Conservation (phyloP, 2,888 invertebrate genomes). For the Chaetogeoica ovagalla region DNA sequence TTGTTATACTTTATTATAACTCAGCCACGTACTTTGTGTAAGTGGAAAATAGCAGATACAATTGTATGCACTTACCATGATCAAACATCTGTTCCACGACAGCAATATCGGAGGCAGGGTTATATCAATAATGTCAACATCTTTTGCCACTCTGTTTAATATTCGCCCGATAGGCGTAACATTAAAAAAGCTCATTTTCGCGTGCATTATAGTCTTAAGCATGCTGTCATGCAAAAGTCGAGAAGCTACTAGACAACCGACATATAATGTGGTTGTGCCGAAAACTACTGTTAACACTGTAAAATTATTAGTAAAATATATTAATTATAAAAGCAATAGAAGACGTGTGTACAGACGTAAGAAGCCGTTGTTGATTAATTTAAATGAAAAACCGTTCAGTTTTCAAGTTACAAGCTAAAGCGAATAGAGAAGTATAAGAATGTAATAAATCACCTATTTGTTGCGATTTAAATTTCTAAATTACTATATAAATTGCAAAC, state of each 20-base stretch:
- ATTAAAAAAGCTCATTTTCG: slow-evolving; percentile 53
- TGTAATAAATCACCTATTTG: too few species aligned
- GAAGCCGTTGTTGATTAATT: not conserved
- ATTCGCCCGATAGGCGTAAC: slow-evolving; percentile 54
- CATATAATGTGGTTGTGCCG: slow-evolving; percentile 47
- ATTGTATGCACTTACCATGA: slow-evolving; percentile 44
- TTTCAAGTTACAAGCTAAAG: not conserved
- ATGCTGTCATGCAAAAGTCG: slow-evolving; percentile 44
- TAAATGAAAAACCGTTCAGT: not conserved
- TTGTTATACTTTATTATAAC: slow-evolving; percentile 13
- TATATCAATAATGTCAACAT: slow-evolving; percentile 54
- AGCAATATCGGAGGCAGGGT: slow-evolving; percentile 49
- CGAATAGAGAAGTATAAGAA: not conserved
- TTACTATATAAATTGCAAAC: not conserved
- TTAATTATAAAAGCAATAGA: slow-evolving; percentile 31
- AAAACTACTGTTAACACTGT: slow-evolving; percentile 48
- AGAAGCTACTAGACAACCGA: slow-evolving; percentile 51
- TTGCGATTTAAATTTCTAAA: too few species aligned
- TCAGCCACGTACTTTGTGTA: slow-evolving; percentile 5
- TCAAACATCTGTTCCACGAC: slow-evolving; percentile 47
- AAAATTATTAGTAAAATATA: slow-evolving; percentile 45
- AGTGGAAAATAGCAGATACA: not conserved
- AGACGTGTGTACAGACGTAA: not conserved
- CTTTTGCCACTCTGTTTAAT: slow-evolving; percentile 54
- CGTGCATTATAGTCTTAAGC: slow-evolving; percentile 52